A percentile compares a stretch with the other conserved stretches of the same genome.
These are phyloP conservation scores for Microtus pennsylvanicus DNA, from an alignment of 2,113 vertebrate genomes.

Conservation along the genomic window DNA sequence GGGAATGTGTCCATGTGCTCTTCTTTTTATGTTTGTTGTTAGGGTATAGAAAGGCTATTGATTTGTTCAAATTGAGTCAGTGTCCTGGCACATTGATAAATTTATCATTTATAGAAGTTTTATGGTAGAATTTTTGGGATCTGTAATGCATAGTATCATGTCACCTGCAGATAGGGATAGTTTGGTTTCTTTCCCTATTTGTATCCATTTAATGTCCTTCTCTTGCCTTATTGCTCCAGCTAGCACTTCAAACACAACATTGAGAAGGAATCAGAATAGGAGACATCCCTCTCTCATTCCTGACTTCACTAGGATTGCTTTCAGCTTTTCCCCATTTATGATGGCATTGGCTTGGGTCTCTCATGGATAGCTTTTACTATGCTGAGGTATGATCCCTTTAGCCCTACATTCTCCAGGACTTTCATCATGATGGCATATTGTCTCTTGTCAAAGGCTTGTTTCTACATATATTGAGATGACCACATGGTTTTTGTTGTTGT, in stretches of 20 bases:
- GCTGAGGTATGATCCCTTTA: not conserved
- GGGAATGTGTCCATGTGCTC: not conserved
- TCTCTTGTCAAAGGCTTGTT: not conserved
- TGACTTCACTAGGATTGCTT: not conserved
- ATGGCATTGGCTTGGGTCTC: not conserved
- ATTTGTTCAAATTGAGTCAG: not conserved
- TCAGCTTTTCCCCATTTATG: not conserved
- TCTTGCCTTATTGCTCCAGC: not conserved
- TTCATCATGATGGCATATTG: not conserved
- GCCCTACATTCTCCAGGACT: not conserved
- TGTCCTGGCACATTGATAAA: not conserved
- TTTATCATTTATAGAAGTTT: not conserved
- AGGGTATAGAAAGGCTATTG: not conserved
- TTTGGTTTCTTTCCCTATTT: not conserved
- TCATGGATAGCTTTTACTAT: not conserved
- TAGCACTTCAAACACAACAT: not conserved
- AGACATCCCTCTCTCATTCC: not conserved
- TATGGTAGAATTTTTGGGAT: not conserved
- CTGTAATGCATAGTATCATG: not conserved
- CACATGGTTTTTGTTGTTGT: not conserved
- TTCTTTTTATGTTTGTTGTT: not conserved
- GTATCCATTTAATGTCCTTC: not conserved
- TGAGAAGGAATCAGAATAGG: not conserved
- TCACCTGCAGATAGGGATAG: not conserved
- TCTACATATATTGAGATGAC: not conserved